Percentiles rank a stretch among this genome's conserved stretches.
phyloP scores from a whole-genome alignment of 2,797 vertebrate genomes.

The Sebastiscus tertius region DNA sequence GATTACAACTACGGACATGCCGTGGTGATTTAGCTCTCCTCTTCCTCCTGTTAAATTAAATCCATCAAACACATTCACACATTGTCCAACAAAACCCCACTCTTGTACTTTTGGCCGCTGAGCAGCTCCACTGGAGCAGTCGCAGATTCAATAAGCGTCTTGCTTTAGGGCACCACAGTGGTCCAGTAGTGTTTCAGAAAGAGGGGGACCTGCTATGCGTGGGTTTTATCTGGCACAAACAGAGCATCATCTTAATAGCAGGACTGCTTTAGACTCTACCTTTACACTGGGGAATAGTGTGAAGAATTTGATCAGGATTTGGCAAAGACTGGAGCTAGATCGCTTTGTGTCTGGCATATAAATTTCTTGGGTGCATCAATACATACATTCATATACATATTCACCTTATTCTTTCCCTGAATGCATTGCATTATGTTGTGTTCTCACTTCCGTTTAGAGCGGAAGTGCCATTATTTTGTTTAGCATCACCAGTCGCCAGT shows the following conservation, averaged over 20 bases:
- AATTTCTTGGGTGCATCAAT: background rate
- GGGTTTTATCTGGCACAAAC: slow-evolving; percentile 38
- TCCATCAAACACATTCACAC: slow-evolving; percentile 28
- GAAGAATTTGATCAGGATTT: slow-evolving; percentile 23
- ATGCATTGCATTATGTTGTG: too few species aligned
- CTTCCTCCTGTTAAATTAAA: slow-evolving; percentile 35
- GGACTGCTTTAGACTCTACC: slow-evolving; percentile 1
- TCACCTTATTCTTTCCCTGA: too few species aligned
- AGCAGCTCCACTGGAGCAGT: slow-evolving; percentile 19
- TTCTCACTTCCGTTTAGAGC: too few species aligned
- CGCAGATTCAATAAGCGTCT: slow-evolving; percentile 31
- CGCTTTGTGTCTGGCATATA: slow-evolving; percentile 9
- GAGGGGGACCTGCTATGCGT: background rate
- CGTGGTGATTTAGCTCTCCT: slow-evolving; percentile 2
- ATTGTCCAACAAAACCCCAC: slow-evolving; percentile 34
- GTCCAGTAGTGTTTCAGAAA: slow-evolving; percentile 5
- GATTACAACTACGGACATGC: slow-evolving; percentile 23
- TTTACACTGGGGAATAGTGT: slow-evolving; percentile 16
- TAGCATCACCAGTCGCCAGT: too few species aligned
- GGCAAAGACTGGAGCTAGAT: slow-evolving; percentile 10
- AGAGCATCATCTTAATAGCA: slow-evolving; percentile 24
- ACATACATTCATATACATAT: background rate
- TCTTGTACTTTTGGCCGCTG: slow-evolving; percentile 1
- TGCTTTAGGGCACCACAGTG: slow-evolving; percentile 28
- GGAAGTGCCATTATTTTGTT: too few species aligned